A percentile compares a stretch with the other conserved stretches of the same genome.
Evolutionary conservation across 2,113 vertebrate genomes (phyloP).

Genomic region (Tinamus guttatus): DNA sequence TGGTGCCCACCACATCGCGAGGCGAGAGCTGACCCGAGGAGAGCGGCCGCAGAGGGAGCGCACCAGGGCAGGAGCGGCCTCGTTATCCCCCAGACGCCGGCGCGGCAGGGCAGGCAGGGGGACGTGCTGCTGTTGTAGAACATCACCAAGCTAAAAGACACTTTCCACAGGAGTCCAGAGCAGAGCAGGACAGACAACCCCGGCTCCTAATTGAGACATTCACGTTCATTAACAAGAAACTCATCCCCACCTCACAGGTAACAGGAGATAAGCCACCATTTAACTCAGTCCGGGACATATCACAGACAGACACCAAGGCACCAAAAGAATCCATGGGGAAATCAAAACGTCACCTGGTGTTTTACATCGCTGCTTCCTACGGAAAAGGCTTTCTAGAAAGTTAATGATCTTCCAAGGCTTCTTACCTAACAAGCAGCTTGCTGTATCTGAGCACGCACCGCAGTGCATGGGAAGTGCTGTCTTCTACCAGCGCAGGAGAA

Average conservation of each 20-base stretch:
- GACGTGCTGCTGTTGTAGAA: background rate
- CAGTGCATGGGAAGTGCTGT: background rate
- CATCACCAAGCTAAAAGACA: background rate
- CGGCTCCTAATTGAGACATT: background rate
- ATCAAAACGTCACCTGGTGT: conserved; percentile 34
- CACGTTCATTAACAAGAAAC: conserved; percentile 32
- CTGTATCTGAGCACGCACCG: background rate
- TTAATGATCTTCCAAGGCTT: conserved; percentile 28
- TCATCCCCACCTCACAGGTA: background rate
- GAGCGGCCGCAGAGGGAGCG: background rate
- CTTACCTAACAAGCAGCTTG: background rate
- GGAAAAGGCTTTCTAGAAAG: conserved; percentile 14
- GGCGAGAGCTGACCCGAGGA: background rate
- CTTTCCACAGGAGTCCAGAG: rapidly evolving
- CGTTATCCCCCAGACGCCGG: background rate
- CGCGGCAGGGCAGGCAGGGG: background rate
- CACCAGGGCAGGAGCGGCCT: background rate
- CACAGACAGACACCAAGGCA: conserved; percentile 25
- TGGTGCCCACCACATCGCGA: background rate
- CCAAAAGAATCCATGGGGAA: conserved; percentile 27
- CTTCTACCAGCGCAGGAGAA: background rate
- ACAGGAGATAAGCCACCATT: background rate
- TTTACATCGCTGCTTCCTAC: background rate
- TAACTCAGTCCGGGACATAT: background rate
- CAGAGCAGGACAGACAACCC: background rate